These are phyloP conservation scores for Ceyx cyanopectus DNA, from an alignment of 2,113 vertebrate species.

Conservation along the genomic window DNA sequence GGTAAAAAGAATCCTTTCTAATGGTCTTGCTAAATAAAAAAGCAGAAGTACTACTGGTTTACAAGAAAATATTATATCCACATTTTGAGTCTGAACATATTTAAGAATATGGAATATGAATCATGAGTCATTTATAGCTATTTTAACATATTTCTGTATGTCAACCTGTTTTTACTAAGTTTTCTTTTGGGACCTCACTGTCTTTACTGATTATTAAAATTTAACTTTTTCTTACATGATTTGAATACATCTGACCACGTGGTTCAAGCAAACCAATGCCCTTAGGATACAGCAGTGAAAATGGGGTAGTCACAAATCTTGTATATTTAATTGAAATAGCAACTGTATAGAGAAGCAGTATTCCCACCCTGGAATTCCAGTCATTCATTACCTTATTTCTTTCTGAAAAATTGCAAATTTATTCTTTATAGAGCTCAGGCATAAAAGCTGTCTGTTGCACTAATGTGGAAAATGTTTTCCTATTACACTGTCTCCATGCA, in stretches of 20 bases:
- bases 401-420: constrained; percentile 64
- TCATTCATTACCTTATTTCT: constrained; percentile 51
- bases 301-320: not conserved
- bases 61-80: not conserved
- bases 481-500: constrained; percentile 59
- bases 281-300: not conserved
- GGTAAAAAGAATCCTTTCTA: not conserved
- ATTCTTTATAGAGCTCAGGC: constrained; percentile 56
- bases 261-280: not conserved
- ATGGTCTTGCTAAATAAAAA: not conserved
- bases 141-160: not conserved
- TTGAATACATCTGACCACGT: not conserved
- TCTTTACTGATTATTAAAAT: constrained; percentile 39
- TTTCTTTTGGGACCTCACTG: not conserved
- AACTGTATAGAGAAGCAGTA: constrained; percentile 5
- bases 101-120: not conserved
- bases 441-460: constrained; percentile 57
- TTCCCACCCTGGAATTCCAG: constrained; percentile 53
- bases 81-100: not conserved
- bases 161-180: not conserved
- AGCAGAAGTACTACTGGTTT: not conserved
- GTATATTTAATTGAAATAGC: constrained; percentile 41
- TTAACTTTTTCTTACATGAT: not conserved
- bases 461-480: constrained; percentile 70
- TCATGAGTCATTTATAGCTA: not conserved